Conservation (phyloP, 2,113 vertebrate genomes). For the Falcunculus frontatus region DNA sequence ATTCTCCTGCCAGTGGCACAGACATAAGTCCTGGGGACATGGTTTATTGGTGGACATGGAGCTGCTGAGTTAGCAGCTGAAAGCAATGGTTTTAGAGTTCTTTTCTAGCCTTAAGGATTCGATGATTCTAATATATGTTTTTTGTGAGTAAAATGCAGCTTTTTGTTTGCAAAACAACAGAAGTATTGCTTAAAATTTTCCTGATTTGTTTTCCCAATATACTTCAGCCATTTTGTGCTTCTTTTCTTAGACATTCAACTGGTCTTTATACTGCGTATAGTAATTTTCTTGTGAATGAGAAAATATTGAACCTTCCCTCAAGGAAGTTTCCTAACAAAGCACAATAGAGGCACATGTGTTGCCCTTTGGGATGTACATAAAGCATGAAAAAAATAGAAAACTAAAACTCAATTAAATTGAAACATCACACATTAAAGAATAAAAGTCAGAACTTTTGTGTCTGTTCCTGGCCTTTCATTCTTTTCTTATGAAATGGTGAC, state of each 20-base stretch:
- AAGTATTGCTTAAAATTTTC: background rate
- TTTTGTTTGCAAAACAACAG: background rate
- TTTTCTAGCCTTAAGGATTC: background rate
- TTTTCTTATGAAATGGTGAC: background rate
- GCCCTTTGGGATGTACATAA: background rate
- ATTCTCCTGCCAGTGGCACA: background rate
- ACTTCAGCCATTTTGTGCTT: background rate
- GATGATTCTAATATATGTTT: background rate
- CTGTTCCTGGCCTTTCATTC: background rate
- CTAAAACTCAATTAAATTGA: background rate
- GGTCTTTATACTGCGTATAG: fast-evolving
- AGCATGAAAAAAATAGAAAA: background rate
- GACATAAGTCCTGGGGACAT: too few species aligned
- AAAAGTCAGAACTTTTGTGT: background rate
- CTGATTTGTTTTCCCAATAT: background rate
- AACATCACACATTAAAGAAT: background rate
- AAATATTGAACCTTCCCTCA: background rate
- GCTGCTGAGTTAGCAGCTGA: background rate
- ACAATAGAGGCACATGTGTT: fast-evolving
- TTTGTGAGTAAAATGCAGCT: background rate
- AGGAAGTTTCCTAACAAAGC: background rate
- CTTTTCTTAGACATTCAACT: background rate
- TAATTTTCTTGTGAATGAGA: background rate
- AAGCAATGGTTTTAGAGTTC: background rate
- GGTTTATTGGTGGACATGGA: background rate